These are phyloP conservation scores for Vidua chalybeata DNA, from an alignment of 2,113 vertebrate species.

Conservation along the genomic window DNA sequence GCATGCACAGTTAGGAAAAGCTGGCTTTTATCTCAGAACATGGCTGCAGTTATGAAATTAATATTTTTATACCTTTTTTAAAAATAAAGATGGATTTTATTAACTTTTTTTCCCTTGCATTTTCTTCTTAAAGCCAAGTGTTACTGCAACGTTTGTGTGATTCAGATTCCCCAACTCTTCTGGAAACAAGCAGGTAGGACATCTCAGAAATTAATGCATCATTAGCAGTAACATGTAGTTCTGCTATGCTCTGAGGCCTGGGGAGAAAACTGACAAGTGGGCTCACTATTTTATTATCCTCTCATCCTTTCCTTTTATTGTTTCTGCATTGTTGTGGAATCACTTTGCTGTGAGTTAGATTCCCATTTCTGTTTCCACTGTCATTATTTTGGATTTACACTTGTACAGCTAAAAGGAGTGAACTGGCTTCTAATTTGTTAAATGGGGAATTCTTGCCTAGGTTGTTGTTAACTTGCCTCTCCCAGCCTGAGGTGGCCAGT, in stretches of 20 bases:
- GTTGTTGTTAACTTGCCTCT: slow-evolving; percentile 91
- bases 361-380: background rate
- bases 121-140: slow-evolving; percentile 77
- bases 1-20: background rate
- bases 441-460: slow-evolving; percentile 69
- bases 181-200: slow-evolving; percentile 91
- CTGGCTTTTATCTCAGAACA: background rate
- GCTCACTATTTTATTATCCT: background rate
- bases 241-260: background rate
- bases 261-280: background rate
- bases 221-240: background rate
- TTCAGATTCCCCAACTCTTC: slow-evolving; percentile 89
- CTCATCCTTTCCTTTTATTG: background rate
- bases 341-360: background rate
- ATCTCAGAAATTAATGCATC: background rate
- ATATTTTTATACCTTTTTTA: background rate
- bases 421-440: background rate
- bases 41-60: background rate
- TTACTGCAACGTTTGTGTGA: slow-evolving; percentile 89
- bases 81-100: background rate
- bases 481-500: slow-evolving; percentile 84
- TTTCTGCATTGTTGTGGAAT: background rate
- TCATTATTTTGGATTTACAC: background rate
- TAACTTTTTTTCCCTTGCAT: background rate
- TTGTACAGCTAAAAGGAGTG: background rate